phyloP scores from a whole-genome alignment of 2,797 vertebrate species.

The Anniella stebbinsi region DNA sequence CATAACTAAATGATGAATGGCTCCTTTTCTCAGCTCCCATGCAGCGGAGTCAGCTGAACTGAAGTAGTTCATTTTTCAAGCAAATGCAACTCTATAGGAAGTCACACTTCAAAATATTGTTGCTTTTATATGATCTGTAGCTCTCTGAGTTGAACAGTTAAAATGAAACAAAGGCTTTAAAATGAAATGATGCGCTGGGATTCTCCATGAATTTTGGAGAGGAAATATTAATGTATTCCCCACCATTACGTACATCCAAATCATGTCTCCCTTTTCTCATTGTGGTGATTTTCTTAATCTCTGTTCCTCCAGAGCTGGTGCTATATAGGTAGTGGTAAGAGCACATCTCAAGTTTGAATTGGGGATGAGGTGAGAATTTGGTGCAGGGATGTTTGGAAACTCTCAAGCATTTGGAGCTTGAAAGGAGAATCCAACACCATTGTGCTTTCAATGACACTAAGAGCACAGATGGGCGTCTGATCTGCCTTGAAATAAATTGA shows the following conservation, averaged over 20 bases:
- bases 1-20: not conserved
- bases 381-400: too few relatives aligned
- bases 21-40: not conserved
- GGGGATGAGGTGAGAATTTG: too few relatives aligned
- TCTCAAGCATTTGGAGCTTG: too few relatives aligned
- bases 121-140: not conserved
- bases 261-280: too few relatives aligned
- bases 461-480: too few relatives aligned
- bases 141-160: not conserved
- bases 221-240: not conserved
- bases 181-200: not conserved
- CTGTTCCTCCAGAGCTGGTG: too few relatives aligned
- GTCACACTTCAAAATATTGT: not conserved
- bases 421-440: too few relatives aligned
- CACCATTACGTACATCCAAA: not conserved
- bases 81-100: not conserved
- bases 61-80: not conserved
- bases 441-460: too few relatives aligned
- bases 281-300: too few relatives aligned
- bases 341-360: too few relatives aligned
- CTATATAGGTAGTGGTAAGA: too few relatives aligned
- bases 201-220: not conserved
- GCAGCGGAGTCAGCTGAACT: not conserved
- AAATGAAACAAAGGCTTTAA: not conserved
- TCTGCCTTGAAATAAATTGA: too few relatives aligned